Conservation (phyloP, 2,888 invertebrate genomes). For the Tinea trinotella region DNA sequence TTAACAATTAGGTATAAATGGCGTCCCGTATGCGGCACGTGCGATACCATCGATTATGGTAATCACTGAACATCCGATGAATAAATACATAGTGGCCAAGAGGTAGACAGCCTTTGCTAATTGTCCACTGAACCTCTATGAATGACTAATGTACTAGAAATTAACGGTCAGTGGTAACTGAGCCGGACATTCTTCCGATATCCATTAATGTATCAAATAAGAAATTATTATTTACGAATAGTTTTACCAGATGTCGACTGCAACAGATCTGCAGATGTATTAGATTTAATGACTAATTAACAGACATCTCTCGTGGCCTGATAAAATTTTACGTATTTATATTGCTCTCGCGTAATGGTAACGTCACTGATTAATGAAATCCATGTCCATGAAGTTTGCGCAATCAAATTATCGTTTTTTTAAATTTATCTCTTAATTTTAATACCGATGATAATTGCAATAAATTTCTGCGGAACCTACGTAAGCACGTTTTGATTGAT, state of each 20-base stretch:
- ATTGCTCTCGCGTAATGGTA: neutral
- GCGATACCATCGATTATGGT: constrained; percentile 68
- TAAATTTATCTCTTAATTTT: neutral
- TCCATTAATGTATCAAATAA: constrained; percentile 22
- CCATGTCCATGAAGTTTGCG: neutral
- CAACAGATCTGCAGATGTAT: neutral
- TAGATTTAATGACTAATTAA: neutral
- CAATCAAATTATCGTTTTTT: neutral
- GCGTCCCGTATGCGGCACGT: constrained; percentile 63
- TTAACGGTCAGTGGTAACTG: constrained; percentile 14
- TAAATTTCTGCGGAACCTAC: neutral
- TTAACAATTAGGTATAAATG: constrained; percentile 13
- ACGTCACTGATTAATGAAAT: neutral
- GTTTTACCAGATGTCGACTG: too few species aligned
- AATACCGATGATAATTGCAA: neutral
- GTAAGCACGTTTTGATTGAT: neutral
- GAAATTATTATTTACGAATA: neutral
- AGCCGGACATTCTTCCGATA: constrained; percentile 38
- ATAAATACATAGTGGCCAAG: constrained; percentile 62
- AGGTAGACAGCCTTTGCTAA: constrained; percentile 72
- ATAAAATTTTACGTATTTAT: neutral
- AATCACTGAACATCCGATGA: constrained; percentile 69
- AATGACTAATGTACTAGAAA: constrained; percentile 49
- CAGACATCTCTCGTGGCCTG: neutral
- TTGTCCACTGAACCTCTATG: constrained; percentile 66